phyloP scores from a whole-genome alignment of 1,140 invertebrate species.

The Papilio helenus region DNA sequence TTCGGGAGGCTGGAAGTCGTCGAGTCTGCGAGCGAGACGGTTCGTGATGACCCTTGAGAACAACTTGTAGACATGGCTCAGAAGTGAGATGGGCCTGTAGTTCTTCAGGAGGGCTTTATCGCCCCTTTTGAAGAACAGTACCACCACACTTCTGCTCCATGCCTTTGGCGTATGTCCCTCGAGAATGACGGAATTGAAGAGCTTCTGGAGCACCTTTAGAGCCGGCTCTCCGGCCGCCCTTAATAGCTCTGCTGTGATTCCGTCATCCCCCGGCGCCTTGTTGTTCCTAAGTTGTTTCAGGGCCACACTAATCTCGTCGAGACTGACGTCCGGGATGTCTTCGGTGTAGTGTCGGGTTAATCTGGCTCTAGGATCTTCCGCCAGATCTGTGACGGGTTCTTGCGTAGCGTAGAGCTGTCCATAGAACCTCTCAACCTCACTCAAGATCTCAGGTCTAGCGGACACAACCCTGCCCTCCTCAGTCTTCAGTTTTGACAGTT shows the following conservation, averaged over 20 bases:
- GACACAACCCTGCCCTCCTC: slow-evolving; percentile 18
- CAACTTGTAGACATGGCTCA: slow-evolving; percentile 52
- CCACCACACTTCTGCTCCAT: too few species aligned
- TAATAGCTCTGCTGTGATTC: too few species aligned
- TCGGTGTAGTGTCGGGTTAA: slow-evolving; percentile 40
- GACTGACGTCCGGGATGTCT: slow-evolving; percentile 39
- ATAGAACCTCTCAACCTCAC: slow-evolving; percentile 38
- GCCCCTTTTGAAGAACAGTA: slow-evolving; percentile 43
- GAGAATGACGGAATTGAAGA: too few species aligned
- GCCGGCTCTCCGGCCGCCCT: too few species aligned
- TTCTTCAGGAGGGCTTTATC: slow-evolving; percentile 47
- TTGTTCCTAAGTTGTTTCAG: slow-evolving; percentile 35
- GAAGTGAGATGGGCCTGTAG: slow-evolving; percentile 42
- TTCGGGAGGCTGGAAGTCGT: slow-evolving; percentile 45
- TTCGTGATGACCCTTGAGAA: slow-evolving; percentile 23
- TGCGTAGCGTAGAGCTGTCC: not conserved
- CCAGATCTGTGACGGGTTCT: not conserved
- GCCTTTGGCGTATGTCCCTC: too few species aligned
- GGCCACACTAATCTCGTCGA: too few species aligned
- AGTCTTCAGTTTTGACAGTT: slow-evolving; percentile 38
- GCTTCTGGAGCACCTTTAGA: too few species aligned
- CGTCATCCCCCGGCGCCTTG: slow-evolving; percentile 34
- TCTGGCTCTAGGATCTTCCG: slow-evolving; percentile 10
- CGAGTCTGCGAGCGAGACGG: not conserved
- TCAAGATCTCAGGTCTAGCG: slow-evolving; percentile 23